phyloP scores from a whole-genome alignment of 2,797 vertebrate genomes.

The Mormyrus proboscirostris region DNA sequence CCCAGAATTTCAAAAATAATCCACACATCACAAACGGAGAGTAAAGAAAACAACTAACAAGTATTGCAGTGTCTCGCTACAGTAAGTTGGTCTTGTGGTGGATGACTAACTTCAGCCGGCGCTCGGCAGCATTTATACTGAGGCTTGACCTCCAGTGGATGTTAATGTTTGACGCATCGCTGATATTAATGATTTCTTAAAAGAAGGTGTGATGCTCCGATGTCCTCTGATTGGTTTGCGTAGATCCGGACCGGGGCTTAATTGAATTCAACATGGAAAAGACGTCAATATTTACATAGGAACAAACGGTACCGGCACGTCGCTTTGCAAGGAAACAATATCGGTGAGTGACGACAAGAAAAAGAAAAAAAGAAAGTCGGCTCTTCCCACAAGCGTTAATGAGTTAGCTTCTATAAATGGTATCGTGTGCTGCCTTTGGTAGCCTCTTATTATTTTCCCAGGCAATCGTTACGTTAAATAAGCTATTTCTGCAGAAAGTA shows the following conservation, averaged over 20 bases:
- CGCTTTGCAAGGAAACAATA: slow-evolving; percentile 22
- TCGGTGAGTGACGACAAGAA: slow-evolving; percentile 15
- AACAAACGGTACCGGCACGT: slow-evolving; percentile 35
- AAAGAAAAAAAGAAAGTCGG: not conserved
- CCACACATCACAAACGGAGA: slow-evolving; percentile 43
- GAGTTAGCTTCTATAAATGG: not conserved
- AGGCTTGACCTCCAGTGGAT: slow-evolving; percentile 40
- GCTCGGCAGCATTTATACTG: slow-evolving; percentile 51
- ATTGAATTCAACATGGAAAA: slow-evolving; percentile 36
- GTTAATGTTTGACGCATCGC: slow-evolving; percentile 60
- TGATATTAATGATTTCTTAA: slow-evolving; percentile 54
- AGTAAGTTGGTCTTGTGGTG: slow-evolving; percentile 15
- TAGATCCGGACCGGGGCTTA: slow-evolving; percentile 42
- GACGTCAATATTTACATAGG: slow-evolving; percentile 65
- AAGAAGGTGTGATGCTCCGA: slow-evolving; percentile 39
- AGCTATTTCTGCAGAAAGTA: not conserved
- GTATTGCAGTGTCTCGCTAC: not conserved
- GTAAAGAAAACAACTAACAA: slow-evolving; percentile 14
- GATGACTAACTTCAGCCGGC: slow-evolving; percentile 10
- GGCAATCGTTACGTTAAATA: not conserved
- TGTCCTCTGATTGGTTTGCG: slow-evolving; percentile 49
- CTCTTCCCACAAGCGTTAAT: not conserved
- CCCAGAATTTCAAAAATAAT: slow-evolving; percentile 38
- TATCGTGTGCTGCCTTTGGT: not conserved
- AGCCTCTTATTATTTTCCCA: not conserved